phyloP scores from a whole-genome alignment of 1,140 invertebrate genomes.

The Microvelia longipes region DNA sequence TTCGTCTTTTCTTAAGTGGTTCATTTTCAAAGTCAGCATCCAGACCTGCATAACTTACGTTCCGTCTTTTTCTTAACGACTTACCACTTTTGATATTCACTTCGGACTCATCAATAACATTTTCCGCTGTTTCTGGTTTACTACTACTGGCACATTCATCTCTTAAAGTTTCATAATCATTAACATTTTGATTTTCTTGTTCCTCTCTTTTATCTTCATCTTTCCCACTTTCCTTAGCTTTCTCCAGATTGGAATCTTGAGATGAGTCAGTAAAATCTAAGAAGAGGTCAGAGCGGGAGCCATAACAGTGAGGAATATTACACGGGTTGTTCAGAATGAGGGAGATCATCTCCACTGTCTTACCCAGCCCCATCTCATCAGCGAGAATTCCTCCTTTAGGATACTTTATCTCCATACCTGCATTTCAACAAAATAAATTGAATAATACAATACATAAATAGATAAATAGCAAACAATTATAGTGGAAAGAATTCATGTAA shows the following conservation, averaged over 20 bases:
- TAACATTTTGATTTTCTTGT: background rate
- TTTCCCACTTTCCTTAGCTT: background rate
- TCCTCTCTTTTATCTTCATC: background rate
- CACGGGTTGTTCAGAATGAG: slow-evolving; percentile 43
- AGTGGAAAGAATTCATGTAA: background rate
- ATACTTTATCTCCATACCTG: slow-evolving; percentile 16
- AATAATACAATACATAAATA: background rate
- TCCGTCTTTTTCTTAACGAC: background rate
- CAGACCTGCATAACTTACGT: background rate
- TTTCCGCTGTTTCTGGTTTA: background rate
- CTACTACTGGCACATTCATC: background rate
- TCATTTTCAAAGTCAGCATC: slow-evolving; percentile 9
- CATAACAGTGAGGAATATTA: background rate
- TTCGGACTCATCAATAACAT: background rate
- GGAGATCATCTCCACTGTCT: slow-evolving; percentile 61
- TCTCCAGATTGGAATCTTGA: background rate
- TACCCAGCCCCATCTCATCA: slow-evolving; percentile 74
- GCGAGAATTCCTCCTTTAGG: slow-evolving; percentile 59
- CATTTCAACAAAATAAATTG: slow-evolving; percentile 4
- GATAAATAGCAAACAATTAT: background rate
- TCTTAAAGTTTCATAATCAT: too few species aligned
- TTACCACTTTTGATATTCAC: background rate
- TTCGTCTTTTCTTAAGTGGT: slow-evolving; percentile 27
- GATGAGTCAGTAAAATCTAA: background rate
- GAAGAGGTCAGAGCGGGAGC: background rate